Base-by-base conservation (phyloP, 2,888 invertebrate species). In the Notodonta dromedarius region DNA sequence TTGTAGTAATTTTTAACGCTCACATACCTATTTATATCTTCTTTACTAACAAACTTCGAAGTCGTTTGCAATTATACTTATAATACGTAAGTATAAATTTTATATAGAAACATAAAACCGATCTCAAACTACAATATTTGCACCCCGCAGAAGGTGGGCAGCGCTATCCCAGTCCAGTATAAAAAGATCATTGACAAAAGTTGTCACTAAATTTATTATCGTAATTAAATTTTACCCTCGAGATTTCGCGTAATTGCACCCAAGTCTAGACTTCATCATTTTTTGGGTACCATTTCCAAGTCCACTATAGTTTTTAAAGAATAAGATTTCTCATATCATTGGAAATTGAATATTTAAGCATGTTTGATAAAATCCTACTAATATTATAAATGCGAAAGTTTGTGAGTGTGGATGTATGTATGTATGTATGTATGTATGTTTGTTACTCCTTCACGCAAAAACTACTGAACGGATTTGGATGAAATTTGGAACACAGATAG, bases 191-290 rank as follows among this genome's bases (percentile, higher is more conserved):
- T 64, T 67, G 66, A 66, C 68, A 52, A 62, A 54, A 63, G 56
- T 54, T 39, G 24, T 12, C 67, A 60, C 54, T 66, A 73, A 73
- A 79, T 79, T 69, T 72, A 80, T 77, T 77, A 76, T 73, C 65
- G 62, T 70, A 76, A 78, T 80, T 73, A 74, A 79, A 74, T 78
- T 71, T 74, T 66, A 77, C 72, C 69, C 71, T 73, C 71, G 69
- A 65, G 64, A 68, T 70, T 56, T 7, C 13, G 50, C 57, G 56
- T 61, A 64, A 59, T 59, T 59, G 63, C 59, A 60, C 24, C 60
- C 16, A 57, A 51, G 66, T 75, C 69, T 70, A 73, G 75, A 71
- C 67, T 66, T 64, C 63, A 77, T 79, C 70, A 73, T 62, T 48
- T 54, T 57, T 57, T 8, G 9, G 42, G 42, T 42, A 42, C 42